Percentiles rank a stretch among this genome's conserved stretches.
These are phyloP conservation scores for Oceanodroma leucorhoa DNA, from an alignment of 2,797 vertebrate genomes.

Conservation along the genomic window DNA sequence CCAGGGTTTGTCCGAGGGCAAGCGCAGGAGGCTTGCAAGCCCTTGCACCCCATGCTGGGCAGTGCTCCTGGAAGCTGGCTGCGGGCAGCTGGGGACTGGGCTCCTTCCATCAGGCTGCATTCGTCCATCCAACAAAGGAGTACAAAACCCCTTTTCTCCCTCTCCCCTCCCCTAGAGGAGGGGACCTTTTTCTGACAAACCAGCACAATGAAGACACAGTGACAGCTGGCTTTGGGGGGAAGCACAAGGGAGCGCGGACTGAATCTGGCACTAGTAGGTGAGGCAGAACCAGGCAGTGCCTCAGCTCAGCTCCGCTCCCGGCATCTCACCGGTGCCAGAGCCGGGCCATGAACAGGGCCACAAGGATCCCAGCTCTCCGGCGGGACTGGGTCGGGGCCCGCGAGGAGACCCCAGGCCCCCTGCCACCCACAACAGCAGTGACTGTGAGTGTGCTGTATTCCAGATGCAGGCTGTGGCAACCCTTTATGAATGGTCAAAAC, in stretches of 20 bases:
- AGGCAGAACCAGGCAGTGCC: background rate
- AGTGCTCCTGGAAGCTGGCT: background rate
- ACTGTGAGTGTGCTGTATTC: accelerated
- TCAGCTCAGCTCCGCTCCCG: background rate
- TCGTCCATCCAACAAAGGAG: background rate
- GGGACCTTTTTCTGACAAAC: background rate
- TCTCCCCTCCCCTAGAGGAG: background rate
- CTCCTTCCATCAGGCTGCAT: background rate
- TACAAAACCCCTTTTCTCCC: background rate
- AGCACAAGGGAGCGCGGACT: accelerated
- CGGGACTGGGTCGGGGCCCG: accelerated
- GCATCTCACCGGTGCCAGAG: background rate
- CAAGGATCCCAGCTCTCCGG: background rate
- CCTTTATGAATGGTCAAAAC: background rate
- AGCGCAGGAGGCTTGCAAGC: background rate
- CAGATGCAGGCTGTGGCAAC: background rate
- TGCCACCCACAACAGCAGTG: background rate
- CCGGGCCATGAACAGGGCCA: background rate
- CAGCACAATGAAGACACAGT: background rate
- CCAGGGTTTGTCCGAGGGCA: background rate
- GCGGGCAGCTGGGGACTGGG: accelerated
- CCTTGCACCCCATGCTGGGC: background rate
- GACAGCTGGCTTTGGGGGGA: background rate
- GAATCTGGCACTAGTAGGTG: background rate
- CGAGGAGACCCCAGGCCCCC: background rate